These are phyloP conservation scores for Zoanthus sociatus DNA, from an alignment of 92 coral and sea anemone species.

Conservation along the genomic window DNA sequence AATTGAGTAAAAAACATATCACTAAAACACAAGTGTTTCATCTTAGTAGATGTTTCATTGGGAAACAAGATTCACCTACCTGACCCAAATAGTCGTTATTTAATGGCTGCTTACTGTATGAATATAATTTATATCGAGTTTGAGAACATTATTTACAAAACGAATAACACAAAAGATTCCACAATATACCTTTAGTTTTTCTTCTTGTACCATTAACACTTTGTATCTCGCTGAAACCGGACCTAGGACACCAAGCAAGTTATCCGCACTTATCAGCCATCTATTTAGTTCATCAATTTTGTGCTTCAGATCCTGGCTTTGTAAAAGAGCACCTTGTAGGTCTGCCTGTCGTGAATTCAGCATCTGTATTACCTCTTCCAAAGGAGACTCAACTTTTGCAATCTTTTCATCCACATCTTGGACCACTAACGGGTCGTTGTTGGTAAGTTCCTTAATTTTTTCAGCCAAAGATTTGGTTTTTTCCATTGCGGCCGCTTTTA, in stretches of 20 bases:
- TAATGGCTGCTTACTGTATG: too few species aligned
- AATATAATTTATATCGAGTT: too few species aligned
- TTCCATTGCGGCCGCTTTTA: slow-evolving; percentile 77
- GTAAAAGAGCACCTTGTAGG: slow-evolving; percentile 81
- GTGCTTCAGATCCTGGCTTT: slow-evolving; percentile 87
- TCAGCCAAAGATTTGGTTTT: slow-evolving; percentile 82
- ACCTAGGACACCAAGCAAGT: slow-evolving; percentile 83
- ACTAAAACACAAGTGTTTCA: too few species aligned
- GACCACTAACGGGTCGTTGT: slow-evolving; percentile 70
- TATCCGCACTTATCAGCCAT: slow-evolving; percentile 86
- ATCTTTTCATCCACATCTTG: slow-evolving; percentile 82
- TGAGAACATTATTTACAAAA: not conserved
- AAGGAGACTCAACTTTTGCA: slow-evolving; percentile 72
- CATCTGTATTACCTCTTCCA: slow-evolving; percentile 69
- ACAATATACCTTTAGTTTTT: slow-evolving; percentile 79
- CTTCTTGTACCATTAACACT: slow-evolving; percentile 86
- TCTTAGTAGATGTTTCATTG: too few species aligned
- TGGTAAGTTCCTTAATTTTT: slow-evolving; percentile 78
- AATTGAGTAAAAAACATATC: too few species aligned
- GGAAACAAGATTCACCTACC: too few species aligned
- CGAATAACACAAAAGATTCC: not conserved
- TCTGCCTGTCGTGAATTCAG: slow-evolving; percentile 83
- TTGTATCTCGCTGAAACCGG: slow-evolving; percentile 90
- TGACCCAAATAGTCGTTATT: too few species aligned
- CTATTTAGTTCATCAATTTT: slow-evolving; percentile 83